These are phyloP conservation scores for Theretra japonica DNA, from an alignment of 2,888 invertebrate species.

Conservation along the genomic window DNA sequence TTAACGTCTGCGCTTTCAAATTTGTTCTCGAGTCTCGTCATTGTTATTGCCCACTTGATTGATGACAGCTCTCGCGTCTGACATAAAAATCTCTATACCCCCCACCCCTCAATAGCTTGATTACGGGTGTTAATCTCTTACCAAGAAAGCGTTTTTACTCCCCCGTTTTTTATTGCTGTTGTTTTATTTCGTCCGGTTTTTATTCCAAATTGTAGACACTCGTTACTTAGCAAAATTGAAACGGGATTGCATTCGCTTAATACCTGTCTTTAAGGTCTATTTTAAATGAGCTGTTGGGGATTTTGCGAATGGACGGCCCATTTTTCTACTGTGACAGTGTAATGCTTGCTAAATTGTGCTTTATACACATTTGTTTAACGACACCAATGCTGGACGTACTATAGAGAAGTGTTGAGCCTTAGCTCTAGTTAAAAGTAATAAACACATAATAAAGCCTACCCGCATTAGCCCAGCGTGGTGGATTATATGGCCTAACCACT, in stretches of 20 bases:
- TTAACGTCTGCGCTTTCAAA: constrained; percentile 54
- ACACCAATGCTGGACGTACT: no score
- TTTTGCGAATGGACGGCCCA: neutral
- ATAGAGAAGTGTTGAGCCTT: no score
- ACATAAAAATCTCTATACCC: constrained; percentile 81
- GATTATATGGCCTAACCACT: no score
- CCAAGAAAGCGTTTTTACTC: constrained; percentile 55
- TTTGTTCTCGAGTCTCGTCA: constrained; percentile 58
- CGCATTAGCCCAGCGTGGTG: no score
- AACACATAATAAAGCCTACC: no score
- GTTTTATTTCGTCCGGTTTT: constrained; percentile 64
- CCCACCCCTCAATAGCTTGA: constrained; percentile 78
- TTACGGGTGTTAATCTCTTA: constrained; percentile 79
- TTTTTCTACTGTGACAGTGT: constrained; percentile 10
- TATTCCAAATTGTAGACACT: constrained; percentile 67
- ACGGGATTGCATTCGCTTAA: constrained; percentile 57
- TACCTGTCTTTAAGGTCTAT: constrained; percentile 50
- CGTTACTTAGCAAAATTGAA: constrained; percentile 78
- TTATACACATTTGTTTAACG: neutral
- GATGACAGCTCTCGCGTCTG: constrained; percentile 39
- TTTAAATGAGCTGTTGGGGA: constrained; percentile 29
- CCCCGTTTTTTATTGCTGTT: constrained; percentile 67
- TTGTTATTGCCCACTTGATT: constrained; percentile 63
- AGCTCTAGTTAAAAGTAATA: no score
- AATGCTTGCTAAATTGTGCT: constrained; percentile 9